A percentile compares a stretch with the other conserved stretches of the same genome.
Evolutionary conservation across 2,113 vertebrate genomes (phyloP).

Genomic region (Xyrauchen texanus): DNA sequence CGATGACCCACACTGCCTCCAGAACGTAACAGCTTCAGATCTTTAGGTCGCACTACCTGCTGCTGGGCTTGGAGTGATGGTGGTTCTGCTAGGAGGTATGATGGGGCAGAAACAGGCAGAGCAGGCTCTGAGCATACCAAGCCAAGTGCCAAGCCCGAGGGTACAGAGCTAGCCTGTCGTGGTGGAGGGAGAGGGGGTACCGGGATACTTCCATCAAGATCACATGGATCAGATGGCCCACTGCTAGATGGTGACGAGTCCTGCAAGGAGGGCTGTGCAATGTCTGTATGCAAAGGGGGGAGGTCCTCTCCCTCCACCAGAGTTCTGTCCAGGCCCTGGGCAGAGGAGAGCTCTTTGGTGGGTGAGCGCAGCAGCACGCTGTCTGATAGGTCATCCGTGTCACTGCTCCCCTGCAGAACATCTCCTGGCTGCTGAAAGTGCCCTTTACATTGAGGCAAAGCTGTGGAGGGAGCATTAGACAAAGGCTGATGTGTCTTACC

Average conservation of each 20-base stretch:
- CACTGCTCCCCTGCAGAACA: slow-evolving; percentile 74
- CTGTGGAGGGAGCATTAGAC: slow-evolving; percentile 52
- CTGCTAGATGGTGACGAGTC: slow-evolving; percentile 79
- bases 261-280: slow-evolving; percentile 62
- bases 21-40: slow-evolving; percentile 79
- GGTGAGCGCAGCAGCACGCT: slow-evolving; percentile 78
- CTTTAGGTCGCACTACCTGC: slow-evolving; percentile 87
- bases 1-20: slow-evolving; percentile 68
- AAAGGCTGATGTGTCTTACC: slow-evolving; percentile 63
- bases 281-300: slow-evolving; percentile 57
- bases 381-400: slow-evolving; percentile 82
- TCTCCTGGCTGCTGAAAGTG: slow-evolving; percentile 52
- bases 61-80: slow-evolving; percentile 73
- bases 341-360: slow-evolving; percentile 72
- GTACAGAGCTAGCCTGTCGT: slow-evolving; percentile 75
- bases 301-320: slow-evolving; percentile 78
- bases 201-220: slow-evolving; percentile 61
- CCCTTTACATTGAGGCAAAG: slow-evolving; percentile 47
- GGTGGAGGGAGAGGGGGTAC: slow-evolving; percentile 76
- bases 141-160: slow-evolving; percentile 74
- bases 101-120: slow-evolving; percentile 70
- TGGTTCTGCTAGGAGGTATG: slow-evolving; percentile 74
- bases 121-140: slow-evolving; percentile 75
- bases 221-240: slow-evolving; percentile 71
- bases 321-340: slow-evolving; percentile 78